Base-by-base conservation (phyloP, 2,113 vertebrate species). In the Ceuthmochares aereus region DNA sequence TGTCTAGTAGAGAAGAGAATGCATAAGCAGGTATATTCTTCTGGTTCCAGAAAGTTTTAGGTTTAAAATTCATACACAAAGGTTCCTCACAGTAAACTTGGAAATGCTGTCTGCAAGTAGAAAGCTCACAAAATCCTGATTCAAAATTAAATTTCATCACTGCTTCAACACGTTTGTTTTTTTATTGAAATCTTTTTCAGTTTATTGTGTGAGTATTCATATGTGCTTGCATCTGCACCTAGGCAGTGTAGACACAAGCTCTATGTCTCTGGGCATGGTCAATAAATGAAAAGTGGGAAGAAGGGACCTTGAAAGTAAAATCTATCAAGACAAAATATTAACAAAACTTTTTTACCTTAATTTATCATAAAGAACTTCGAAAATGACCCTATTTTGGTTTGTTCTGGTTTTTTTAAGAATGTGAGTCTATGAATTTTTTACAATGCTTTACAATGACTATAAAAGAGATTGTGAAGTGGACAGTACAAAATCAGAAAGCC, bases 241-340 rank as follows among this genome's bases (percentile, higher is more conserved):
- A 19, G 12, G 6, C 13, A 37, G 40, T 40, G 40, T 12, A 40
- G 40, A 40, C 9, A 40, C 40, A 40, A 40, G 40, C 40, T 29
- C 7, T 6, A 5, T 2, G 0, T 25, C 25, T 59, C 20, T 55
- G 42, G 42, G 12, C 12, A 14, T 7, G 37, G 16, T 6, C 2
- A 16, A 55, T 12, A 68, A 81, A 43, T 18, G 20, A 26, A 80
- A 85, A 45, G 6, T 36, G 21, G 29, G 21, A 13, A 89, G 74
- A 66, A 52, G 2, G 14, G 17, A 47, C 18, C 21, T 55, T 70
- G 23, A 51, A 90, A 67, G 20, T 7, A 34, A 9, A 43, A 29
- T 27, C 12, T 66, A 88, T 67, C 13, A 67, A 32, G 51, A 56
- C 10, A 51, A 14, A 76, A 66, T 36, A 77, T 56, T 27, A 56